phyloP scores from a whole-genome alignment of 2,113 vertebrate genomes.

The Synchiropus splendidus region DNA sequence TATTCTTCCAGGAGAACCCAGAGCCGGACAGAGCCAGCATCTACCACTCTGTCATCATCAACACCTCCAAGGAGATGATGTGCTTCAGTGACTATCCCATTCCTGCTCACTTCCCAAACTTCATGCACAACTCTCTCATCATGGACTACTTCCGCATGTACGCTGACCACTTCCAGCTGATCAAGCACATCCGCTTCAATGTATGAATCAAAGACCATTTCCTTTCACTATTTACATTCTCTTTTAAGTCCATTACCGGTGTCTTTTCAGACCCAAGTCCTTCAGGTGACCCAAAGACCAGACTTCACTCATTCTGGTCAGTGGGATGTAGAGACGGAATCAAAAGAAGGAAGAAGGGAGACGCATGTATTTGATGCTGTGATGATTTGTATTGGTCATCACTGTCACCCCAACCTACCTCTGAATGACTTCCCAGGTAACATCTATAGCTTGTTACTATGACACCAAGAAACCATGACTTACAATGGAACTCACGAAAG shows the following conservation, averaged over 20 bases:
- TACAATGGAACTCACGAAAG: no score
- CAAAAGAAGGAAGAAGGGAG: conserved; percentile 47
- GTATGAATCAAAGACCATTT: conserved; percentile 47
- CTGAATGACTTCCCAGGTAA: no score
- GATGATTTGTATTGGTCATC: conserved; percentile 81
- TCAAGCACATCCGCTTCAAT: conserved; percentile 71
- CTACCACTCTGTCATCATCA: conserved; percentile 84
- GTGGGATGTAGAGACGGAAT: conserved; percentile 78
- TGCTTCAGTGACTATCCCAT: conserved; percentile 87
- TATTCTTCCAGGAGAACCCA: conserved; percentile 64
- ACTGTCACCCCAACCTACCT: conserved; percentile 70
- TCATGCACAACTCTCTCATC: conserved; percentile 81
- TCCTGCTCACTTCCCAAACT: conserved; percentile 81
- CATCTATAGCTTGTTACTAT: no score
- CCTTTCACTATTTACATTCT: no score
- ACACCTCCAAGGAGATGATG: conserved; percentile 95
- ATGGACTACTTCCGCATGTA: conserved; percentile 83
- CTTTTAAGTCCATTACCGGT: conserved; percentile 2
- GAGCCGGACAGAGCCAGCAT: conserved; percentile 81
- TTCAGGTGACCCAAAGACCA: conserved; percentile 62
- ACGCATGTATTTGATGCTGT: conserved; percentile 78
- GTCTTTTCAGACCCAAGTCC: conserved; percentile 68
- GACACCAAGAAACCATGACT: no score
- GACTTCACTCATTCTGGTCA: conserved; percentile 78
- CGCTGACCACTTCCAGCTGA: conserved; percentile 73